Evolutionary conservation across 2,888 invertebrate species (phyloP), one percentile per base, ranked within the genome.

Genomic region (Euplagia quadripunctaria): DNA sequence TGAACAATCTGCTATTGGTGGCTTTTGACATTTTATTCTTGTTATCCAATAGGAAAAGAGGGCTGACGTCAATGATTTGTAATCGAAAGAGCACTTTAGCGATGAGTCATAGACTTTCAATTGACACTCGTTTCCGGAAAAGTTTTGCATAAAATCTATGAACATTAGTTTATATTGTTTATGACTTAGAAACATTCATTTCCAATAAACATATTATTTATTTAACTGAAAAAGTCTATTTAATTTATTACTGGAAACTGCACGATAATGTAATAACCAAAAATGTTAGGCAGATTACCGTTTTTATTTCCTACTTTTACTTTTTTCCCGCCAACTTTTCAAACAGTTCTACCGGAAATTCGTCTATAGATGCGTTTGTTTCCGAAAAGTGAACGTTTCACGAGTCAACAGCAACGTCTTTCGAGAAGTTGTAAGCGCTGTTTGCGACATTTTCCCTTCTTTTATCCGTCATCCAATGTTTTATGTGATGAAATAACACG

Each of bases 321-420:
- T 75, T 85, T 82, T 85, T 92, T 94, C 93, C 93, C 95, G 95
- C 95, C 91, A 88, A 85, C 83, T 87, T 91, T 96, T 94, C 87
- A 92, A 96, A 96, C 86, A 80, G 90, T 94, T 93, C 92, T 88
- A 94, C 95, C 95, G 96, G 96, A 96, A 92, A 92, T 94, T 94
- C 93, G 93, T 93, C 95, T 94, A 95, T 95, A 95, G 94, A 94
- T 95, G 96, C 96, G 96, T 96, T 96, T 96, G 95, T 95, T 96
- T 95, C 95, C 94, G 94, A 96, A 96, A 95, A 95, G 95, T 95
- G 96, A 95, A 95, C 94, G 95, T 96, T 95, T 96, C 96, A 95
- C 96, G 95, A 96, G 95, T 96, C 96, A 96, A 96, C 95, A 96
- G 95, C 96, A 96, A 96, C 96, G 96, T 96, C 94, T 96, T 96